Conservation (phyloP, 2,888 invertebrate species). For the Acheta domesticus region DNA sequence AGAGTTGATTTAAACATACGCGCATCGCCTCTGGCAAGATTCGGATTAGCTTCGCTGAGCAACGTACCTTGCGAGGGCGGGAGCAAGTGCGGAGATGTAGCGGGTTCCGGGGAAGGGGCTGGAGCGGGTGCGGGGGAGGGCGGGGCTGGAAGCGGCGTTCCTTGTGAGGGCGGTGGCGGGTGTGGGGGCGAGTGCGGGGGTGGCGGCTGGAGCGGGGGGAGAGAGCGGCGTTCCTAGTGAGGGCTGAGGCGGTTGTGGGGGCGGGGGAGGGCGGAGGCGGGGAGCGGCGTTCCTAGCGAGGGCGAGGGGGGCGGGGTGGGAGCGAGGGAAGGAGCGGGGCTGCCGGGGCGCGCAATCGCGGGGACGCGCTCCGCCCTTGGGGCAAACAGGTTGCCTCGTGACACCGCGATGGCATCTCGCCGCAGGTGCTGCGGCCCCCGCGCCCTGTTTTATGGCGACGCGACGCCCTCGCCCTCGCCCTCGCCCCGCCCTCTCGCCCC, state of each 20-base stretch:
- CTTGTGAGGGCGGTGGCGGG: background rate
- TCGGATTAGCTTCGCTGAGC: no score
- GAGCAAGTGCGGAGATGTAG: no score
- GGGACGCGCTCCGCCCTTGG: background rate
- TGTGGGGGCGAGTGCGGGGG: background rate
- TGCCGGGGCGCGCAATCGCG: background rate
- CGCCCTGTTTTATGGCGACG: background rate
- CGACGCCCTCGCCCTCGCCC: no score
- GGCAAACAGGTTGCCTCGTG: background rate
- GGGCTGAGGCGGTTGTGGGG: background rate
- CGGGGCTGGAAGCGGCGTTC: background rate
- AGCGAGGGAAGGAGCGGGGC: background rate
- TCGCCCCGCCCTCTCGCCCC: no score
- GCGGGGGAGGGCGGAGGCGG: background rate
- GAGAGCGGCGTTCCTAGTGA: background rate
- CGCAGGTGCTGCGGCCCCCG: constrained; percentile 2
- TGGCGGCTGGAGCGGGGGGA: no score
- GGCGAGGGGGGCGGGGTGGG: no score
- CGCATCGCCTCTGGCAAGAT: no score
- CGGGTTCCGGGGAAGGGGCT: background rate
- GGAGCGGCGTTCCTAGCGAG: background rate
- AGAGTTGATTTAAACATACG: no score
- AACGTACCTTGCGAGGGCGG: background rate
- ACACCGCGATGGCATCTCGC: background rate
- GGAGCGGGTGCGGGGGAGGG: background rate